Base-by-base conservation (phyloP, 2,797 vertebrate species). In the Coreius guichenoti region DNA sequence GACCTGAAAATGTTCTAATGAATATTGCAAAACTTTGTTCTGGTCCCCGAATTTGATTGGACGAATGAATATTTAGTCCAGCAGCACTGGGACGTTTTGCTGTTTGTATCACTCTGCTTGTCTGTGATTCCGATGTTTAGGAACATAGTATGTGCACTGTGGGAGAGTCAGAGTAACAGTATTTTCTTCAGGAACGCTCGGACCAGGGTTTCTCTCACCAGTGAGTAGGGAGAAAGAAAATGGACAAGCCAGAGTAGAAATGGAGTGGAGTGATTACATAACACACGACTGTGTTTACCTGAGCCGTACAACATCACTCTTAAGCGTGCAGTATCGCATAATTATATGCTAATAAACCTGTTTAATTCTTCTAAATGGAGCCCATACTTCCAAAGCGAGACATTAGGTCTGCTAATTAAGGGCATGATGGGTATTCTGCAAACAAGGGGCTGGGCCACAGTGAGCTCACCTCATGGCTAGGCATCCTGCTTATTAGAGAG, bases 401-500 rank as follows among this genome's bases (percentile, higher is more conserved):
- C 61, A 65, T 65, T 31, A 65, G 21, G 12, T n/a, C 63, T 75
- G 43, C 58, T 65, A 31, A 74, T 47, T 67, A 26, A 77, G 65
- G 43, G 23, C 43, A 75, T 65, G 78, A 65, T 67, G 49, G 23
- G 36, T 45, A 72, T 70, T 74, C 39, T 67, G 84, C 68, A 69
- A 33, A 54, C 81, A 65, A 69, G 51, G 78, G 70, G 21, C 47
- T 45, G 63, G 81, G 86, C 84, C 76, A 83, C 49, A 85, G 63
- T 39, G 79, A 84, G 86, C 87, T 99, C 98, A 99, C 98, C 98
- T 99, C 98, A 26, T 97, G 97, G 94, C 98, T 99, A 94, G 97
- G 98, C 98, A 99, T 99, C 97, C 98, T 98, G 97, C 96, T 99
- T 97, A 99, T 98, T 95, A 99, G 97, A 93, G 97, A 96, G 83